phyloP scores from a whole-genome alignment of 35 echinoderm and acorn worm genomes.

The Chiridota heheva region DNA sequence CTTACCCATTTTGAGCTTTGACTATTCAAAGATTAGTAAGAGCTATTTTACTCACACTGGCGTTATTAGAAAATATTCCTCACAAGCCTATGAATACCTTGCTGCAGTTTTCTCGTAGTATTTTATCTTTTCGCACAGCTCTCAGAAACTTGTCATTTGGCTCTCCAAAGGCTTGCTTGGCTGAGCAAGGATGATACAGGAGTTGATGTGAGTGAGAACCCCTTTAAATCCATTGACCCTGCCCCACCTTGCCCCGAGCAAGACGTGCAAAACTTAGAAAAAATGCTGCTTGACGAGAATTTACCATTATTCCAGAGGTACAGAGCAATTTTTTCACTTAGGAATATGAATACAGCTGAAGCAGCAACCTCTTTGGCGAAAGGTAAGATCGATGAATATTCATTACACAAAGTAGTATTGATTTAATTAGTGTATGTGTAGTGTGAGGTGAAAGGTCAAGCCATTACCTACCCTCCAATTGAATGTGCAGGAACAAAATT shows the following conservation, averaged over 20 bases:
- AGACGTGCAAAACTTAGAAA: slow-evolving; percentile 33
- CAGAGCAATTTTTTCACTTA: slow-evolving; percentile 91
- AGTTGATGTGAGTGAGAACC: slow-evolving; percentile 38
- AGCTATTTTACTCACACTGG: too few relatives aligned
- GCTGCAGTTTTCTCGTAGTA: background rate
- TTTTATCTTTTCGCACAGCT: slow-evolving; percentile 53
- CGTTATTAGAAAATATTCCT: too few relatives aligned
- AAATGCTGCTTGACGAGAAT: slow-evolving; percentile 64
- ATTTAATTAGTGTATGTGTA: too few relatives aligned
- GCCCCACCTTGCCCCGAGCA: slow-evolving; percentile 69
- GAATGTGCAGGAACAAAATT: too few relatives aligned
- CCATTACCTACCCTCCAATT: too few relatives aligned
- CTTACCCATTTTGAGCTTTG: too few relatives aligned
- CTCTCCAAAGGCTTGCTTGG: slow-evolving; percentile 90
- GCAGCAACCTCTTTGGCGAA: slow-evolving; percentile 67
- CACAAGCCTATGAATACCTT: background rate
- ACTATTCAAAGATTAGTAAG: too few relatives aligned
- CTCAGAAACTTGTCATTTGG: slow-evolving; percentile 94
- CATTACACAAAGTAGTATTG: too few relatives aligned
- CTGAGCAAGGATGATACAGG: slow-evolving; percentile 59
- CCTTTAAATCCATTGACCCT: slow-evolving; percentile 89
- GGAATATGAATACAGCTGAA: slow-evolving; percentile 70
- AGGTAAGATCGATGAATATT: too few relatives aligned
- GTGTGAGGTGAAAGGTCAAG: too few relatives aligned
- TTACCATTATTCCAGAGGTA: slow-evolving; percentile 84